phyloP scores from a whole-genome alignment of 2,888 invertebrate species.

The Ophion obscuratus region DNA sequence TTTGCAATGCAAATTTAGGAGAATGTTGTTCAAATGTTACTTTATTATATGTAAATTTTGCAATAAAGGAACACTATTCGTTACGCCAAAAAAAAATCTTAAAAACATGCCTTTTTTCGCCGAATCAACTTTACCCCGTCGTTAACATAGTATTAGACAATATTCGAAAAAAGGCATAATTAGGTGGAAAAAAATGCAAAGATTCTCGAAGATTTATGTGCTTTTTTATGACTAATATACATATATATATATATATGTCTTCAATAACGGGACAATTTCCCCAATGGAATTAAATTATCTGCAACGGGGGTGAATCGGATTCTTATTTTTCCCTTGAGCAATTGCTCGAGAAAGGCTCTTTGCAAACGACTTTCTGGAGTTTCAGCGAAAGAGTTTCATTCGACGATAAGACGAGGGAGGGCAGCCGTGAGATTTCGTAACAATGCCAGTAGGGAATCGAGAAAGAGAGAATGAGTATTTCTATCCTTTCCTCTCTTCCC shows the following conservation, averaged over 20 bases:
- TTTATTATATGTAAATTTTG: too few species aligned
- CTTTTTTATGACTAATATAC: not conserved
- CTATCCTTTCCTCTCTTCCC: slow-evolving; percentile 7
- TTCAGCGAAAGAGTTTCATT: slow-evolving; percentile 60
- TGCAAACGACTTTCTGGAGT: slow-evolving; percentile 53
- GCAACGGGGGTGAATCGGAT: slow-evolving; percentile 32
- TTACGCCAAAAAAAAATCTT: too few species aligned
- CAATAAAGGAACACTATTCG: too few species aligned
- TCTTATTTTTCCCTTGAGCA: slow-evolving; percentile 55
- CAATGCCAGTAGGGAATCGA: slow-evolving; percentile 53
- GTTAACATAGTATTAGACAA: too few species aligned
- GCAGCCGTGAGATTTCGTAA: slow-evolving; percentile 61
- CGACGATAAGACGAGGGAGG: slow-evolving; percentile 52
- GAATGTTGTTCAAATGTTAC: too few species aligned
- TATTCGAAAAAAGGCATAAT: too few species aligned
- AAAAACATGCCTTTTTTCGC: too few species aligned
- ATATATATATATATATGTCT: not conserved
- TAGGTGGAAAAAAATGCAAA: not conserved
- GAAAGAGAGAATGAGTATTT: slow-evolving; percentile 23
- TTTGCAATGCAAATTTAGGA: too few species aligned
- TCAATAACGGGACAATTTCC: slow-evolving; percentile 18
- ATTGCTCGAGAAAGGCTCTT: slow-evolving; percentile 33
- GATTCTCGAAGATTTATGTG: not conserved
- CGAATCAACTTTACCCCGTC: too few species aligned
- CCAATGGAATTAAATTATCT: slow-evolving; percentile 51